These are phyloP conservation scores for Papilio protenor DNA, from an alignment of 2,888 invertebrate species.

Conservation along the genomic window DNA sequence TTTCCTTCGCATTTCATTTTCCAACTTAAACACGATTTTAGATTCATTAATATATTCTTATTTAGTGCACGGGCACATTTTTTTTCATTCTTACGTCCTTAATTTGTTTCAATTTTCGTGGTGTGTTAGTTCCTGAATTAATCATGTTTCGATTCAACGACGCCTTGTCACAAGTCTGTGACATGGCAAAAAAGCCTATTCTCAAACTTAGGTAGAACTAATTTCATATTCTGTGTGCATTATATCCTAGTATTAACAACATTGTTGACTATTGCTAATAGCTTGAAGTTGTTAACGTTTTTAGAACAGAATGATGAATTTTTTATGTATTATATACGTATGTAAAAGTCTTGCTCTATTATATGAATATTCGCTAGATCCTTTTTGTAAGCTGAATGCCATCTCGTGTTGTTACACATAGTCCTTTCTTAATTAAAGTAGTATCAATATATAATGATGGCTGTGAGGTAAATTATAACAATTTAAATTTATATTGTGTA, in stretches of 20 bases:
- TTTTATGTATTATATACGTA: slow-evolving; percentile 79
- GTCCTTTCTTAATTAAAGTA: slow-evolving; percentile 82
- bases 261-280: slow-evolving; percentile 85
- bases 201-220: slow-evolving; percentile 65
- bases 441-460: slow-evolving; percentile 85
- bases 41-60: slow-evolving; percentile 36
- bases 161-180: slow-evolving; percentile 47
- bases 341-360: slow-evolving; percentile 68
- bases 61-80: slow-evolving; percentile 50
- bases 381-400: slow-evolving; percentile 80
- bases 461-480: slow-evolving; percentile 84
- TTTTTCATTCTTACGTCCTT: slow-evolving; percentile 43
- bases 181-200: slow-evolving; percentile 60
- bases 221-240: slow-evolving; percentile 78
- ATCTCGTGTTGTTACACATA: slow-evolving; percentile 80
- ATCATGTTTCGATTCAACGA: slow-evolving; percentile 47
- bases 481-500: slow-evolving; percentile 83
- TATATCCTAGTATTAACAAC: slow-evolving; percentile 81
- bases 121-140: slow-evolving; percentile 53
- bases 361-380: slow-evolving; percentile 80
- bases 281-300: slow-evolving; percentile 84
- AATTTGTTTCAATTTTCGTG: slow-evolving; percentile 45
- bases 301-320: slow-evolving; percentile 81
- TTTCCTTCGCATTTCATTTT: slow-evolving; percentile 27
- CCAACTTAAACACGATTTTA: slow-evolving; percentile 26